These are phyloP conservation scores for Charina bottae DNA, from an alignment of 2,113 vertebrate species.

Conservation along the genomic window DNA sequence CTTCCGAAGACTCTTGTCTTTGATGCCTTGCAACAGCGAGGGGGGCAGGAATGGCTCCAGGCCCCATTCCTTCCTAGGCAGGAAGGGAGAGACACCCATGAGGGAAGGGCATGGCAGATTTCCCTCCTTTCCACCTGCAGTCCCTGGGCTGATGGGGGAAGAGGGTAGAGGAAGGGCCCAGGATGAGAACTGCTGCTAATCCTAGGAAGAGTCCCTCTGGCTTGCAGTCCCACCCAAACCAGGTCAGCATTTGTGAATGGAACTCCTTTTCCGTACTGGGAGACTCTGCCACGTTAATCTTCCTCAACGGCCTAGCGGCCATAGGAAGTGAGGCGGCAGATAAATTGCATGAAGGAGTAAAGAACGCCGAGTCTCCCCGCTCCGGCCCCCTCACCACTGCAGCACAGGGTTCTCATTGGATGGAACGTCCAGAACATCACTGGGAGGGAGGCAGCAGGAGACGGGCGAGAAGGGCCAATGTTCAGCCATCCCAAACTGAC, in stretches of 20 bases:
- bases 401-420: no score
- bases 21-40: conserved; percentile 90
- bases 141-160: not conserved
- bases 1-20: conserved; percentile 96
- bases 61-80: conserved; percentile 94
- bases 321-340: no score
- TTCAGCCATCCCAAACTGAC: not conserved
- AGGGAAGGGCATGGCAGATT: not conserved
- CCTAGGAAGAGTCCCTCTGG: not conserved
- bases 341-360: no score
- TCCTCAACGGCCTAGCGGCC: no score
- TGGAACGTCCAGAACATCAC: no score
- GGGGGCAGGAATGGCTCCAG: conserved; percentile 96
- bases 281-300: no score
- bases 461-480: not conserved
- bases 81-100: conserved; percentile 28
- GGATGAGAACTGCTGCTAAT: not conserved
- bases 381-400: no score
- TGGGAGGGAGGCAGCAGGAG: not conserved
- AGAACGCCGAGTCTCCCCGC: no score
- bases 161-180: not conserved
- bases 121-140: not conserved
- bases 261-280: no score
- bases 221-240: not conserved
- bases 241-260: no score